A percentile compares a stretch with the other conserved stretches of the same genome.
Evolutionary conservation across 2,888 invertebrate species (phyloP).

Genomic region (Zygogramma bicolorata): DNA sequence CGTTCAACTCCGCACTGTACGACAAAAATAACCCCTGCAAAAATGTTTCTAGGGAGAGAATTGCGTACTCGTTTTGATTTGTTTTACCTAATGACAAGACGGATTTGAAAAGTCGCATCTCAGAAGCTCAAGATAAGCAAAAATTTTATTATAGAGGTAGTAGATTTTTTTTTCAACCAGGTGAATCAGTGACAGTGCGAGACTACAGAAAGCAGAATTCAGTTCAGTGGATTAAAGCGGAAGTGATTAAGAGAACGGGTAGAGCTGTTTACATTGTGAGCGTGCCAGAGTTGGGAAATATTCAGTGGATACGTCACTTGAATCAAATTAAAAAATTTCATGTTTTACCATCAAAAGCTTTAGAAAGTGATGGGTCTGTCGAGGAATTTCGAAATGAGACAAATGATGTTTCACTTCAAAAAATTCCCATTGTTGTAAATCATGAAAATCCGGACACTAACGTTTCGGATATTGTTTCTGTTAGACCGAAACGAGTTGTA

Average conservation of each 20-base stretch:
- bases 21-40: neutral
- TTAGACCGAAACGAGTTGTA: too few species aligned
- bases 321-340: neutral
- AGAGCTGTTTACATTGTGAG: too few species aligned
- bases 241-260: too few species aligned
- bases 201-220: too few species aligned
- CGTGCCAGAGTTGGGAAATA: neutral
- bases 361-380: too few species aligned
- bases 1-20: neutral
- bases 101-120: neutral
- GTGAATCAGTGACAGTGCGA: too few species aligned
- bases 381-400: neutral
- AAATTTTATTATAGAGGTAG: neutral
- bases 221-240: too few species aligned
- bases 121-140: neutral
- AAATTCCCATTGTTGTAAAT: too few species aligned
- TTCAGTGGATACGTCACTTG: neutral
- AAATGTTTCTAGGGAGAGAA: neutral
- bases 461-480: too few species aligned
- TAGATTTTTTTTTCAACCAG: neutral
- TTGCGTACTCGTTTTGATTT: neutral
- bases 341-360: neutral
- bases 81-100: neutral
- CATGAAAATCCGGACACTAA: too few species aligned
- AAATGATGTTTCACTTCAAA: neutral